Percentiles rank a stretch among this genome's conserved stretches.
Conservation (phyloP, 2,888 invertebrate genomes). For the Epinotia bilunana region DNA sequence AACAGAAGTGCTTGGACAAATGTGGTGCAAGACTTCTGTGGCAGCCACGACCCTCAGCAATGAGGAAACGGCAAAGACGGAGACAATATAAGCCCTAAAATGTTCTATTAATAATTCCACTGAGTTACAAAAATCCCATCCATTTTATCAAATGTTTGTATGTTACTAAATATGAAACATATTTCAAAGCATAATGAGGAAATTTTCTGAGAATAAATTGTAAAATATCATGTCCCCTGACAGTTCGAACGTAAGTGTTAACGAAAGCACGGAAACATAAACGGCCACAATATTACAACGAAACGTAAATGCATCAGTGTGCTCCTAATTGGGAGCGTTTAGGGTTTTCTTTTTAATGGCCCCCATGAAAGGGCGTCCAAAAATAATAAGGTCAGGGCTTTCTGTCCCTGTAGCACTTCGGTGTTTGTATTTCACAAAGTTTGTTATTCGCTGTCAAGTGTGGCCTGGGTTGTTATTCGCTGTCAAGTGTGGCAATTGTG, state of each 20-base stretch:
- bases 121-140: neutral
- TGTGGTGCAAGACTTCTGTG: too few relatives aligned
- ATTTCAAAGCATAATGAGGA: neutral
- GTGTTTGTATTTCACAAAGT: neutral
- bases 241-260: neutral
- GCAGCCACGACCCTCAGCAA: too few relatives aligned
- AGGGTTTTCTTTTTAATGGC: slow-evolving; percentile 13
- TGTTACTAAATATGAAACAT: neutral
- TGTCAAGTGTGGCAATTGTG: too few relatives aligned
- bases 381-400: slow-evolving; percentile 2
- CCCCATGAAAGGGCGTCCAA: neutral
- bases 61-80: too few relatives aligned
- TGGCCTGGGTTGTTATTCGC: too few relatives aligned
- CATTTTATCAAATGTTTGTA: neutral
- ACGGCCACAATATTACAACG: slow-evolving; percentile 24
- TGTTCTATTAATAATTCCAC: too few relatives aligned
- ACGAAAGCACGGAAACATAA: slow-evolving; percentile 15
- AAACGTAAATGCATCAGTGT: slow-evolving; percentile 30
- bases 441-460: too few relatives aligned
- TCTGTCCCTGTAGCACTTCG: neutral
- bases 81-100: too few relatives aligned
- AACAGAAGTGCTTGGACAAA: too few relatives aligned
- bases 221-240: neutral
- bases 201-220: neutral
- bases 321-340: slow-evolving; percentile 29